These are phyloP conservation scores for Leptodactylus fuscus DNA, from an alignment of 2,113 vertebrate species.

Conservation along the genomic window DNA sequence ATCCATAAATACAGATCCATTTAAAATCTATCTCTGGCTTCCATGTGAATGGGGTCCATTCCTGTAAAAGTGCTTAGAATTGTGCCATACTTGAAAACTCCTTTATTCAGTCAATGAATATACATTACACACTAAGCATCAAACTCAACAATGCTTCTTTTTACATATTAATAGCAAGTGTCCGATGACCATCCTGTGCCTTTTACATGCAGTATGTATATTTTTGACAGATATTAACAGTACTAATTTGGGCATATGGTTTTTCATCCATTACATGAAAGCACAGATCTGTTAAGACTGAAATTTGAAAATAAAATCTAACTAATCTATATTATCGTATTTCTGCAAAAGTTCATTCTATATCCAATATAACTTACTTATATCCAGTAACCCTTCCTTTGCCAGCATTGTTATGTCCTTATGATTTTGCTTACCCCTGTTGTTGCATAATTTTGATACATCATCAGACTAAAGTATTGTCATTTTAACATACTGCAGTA, in stretches of 20 bases:
- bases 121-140: too few relatives aligned
- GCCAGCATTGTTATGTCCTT: too few relatives aligned
- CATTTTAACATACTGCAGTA: too few relatives aligned
- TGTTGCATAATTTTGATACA: too few relatives aligned
- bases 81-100: not conserved
- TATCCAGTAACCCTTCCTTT: too few relatives aligned
- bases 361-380: not conserved
- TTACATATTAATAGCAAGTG: not conserved
- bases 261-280: not conserved
- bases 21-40: not conserved
- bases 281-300: not conserved
- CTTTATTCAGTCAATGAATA: too few relatives aligned
- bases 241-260: not conserved
- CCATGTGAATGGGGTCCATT: not conserved
- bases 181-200: conserved; percentile 7
- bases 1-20: not conserved
- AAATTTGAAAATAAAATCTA: not conserved
- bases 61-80: not conserved
- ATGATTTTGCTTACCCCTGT: too few relatives aligned
- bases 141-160: not conserved
- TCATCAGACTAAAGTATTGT: too few relatives aligned
- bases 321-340: not conserved
- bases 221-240: not conserved
- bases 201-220: not conserved
- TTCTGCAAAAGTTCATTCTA: not conserved